Evolutionary conservation across 2,113 vertebrate genomes (phyloP), one percentile per base, ranked within the genome.

Genomic region (Anoura caudifer): DNA sequence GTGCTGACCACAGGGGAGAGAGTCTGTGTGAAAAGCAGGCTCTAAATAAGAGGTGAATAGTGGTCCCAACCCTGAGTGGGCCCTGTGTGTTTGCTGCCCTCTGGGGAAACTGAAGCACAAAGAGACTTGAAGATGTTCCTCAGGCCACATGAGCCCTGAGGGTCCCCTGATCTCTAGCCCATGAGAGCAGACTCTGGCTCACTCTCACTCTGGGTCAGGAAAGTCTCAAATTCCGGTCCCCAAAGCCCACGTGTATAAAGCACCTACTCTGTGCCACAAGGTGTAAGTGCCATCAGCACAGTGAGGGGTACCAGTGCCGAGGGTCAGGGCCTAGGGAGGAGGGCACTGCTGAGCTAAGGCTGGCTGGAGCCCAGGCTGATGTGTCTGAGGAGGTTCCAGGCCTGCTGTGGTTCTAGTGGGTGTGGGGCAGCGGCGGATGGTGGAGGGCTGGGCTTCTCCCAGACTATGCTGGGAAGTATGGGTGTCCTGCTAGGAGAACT

Each of bases 401-500:
- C 31, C 16, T 59, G 16, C 28, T 7, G 28, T 4, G 52, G n/a
- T 28, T 8, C 31, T 38, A 22, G 41, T 3, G 1, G 2, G 33
- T 41, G 7, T 2, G 22, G n/a, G 67, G 26, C 50, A 61, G 6
- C 14, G 28, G 43, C 0, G 20, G 20, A 38, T 13, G 15, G 50
- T n/a, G 31, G 41, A 31, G 43, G 73, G 15, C 15, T 7, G 47
- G 31, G 36, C 45, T 76, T 50, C 77, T 80, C 20, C n/a, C 22
- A 24, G 9, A 7, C 16, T 1, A 10, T n/a, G 20, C 17, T 36
- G 43, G n/a, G 28, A 12, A 1, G 3, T n/a, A 8, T 2, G 65
- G 26, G n/a, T 65, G 36, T 89, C 50, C 38, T n/a, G 41, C 50
- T n/a, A 31, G 24, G 28, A 87, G 73, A 16, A 43, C 19, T 22